Percentiles rank a stretch among this genome's conserved stretches.
phyloP scores from a whole-genome alignment of 2,113 vertebrate genomes.

The Pipa parva region DNA sequence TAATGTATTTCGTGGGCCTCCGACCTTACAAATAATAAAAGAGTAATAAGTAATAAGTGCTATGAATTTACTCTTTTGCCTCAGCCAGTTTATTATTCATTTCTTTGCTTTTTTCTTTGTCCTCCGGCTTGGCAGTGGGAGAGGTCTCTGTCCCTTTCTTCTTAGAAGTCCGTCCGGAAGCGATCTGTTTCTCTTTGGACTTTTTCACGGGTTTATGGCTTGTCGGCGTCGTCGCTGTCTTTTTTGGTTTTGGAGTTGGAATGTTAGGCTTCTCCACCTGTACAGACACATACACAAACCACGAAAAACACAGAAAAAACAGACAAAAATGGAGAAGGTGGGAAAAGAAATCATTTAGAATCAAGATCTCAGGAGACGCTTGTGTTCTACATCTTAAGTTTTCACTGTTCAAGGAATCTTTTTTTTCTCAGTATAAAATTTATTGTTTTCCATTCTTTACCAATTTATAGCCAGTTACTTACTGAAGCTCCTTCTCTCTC shows the following conservation, averaged over 20 bases:
- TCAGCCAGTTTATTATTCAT: constrained; percentile 99
- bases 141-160: constrained; percentile 76
- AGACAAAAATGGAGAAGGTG: constrained; percentile 56
- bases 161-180: constrained; percentile 72
- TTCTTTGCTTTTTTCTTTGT: constrained; percentile 98
- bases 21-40: constrained; percentile 67
- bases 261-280: constrained; percentile 85
- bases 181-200: constrained; percentile 91
- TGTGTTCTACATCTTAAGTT: too few species aligned
- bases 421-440: too few species aligned
- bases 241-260: constrained; percentile 89
- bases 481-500: too few species aligned
- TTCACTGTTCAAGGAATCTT: too few species aligned
- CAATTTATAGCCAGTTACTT: too few species aligned
- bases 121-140: constrained; percentile 64
- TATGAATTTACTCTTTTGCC: constrained; percentile 98
- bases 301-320: constrained; percentile 47
- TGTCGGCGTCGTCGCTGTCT: constrained; percentile 67
- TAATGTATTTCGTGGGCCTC: constrained; percentile 90
- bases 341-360: constrained; percentile 49
- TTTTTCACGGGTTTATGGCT: constrained; percentile 85
- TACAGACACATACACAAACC: constrained; percentile 47
- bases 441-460: too few species aligned
- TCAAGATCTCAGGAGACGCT: not conserved
- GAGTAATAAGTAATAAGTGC: constrained; percentile 71